Evolutionary conservation across 2,888 invertebrate genomes (phyloP), one percentile per base, ranked within the genome.

Genomic region (Latheticus oryzae): DNA sequence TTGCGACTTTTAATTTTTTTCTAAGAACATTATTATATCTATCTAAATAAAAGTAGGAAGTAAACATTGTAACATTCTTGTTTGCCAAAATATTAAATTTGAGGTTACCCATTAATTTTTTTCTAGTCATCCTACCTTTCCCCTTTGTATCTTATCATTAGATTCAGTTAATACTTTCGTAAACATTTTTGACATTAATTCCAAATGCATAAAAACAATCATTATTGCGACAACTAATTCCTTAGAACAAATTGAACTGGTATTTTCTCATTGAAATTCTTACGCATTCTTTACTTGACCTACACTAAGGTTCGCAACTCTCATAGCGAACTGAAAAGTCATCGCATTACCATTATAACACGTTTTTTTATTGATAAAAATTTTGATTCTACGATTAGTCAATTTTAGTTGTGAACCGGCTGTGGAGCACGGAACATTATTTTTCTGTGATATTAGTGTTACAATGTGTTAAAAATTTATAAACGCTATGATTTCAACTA

Each of bases 381-480:
- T 45, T 45, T 45, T 45, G 45, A 32, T 45, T 30, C 13, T 24
- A 21, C 12, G 21, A 23, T 45, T 15, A 13, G 21, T 43, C 8
- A 26, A n/a, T 9, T 33, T 47, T 15, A 47, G 47, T 47, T 16
- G 47, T 12, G 15, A n/a, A 23, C 21, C 16, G 21, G 13, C 47
- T 13, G 33, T 24, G 47, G 47, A 17, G 11, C 33, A 33, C 35
- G 1, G 16, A 47, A 24, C 24, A 37, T 12, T 45, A 16, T 26
- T 30, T 24, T 8, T 13, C 48, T 48, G 48, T 35, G 48, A 48
- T 48, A 48, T 48, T 45, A 48, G 45, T 45, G 45, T 11, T n/a
- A 21, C 13, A 45, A 32, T 45, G 30, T 45, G 32, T 30, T 40
- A 35, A 37, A 37, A 48, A n/a, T n/a, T n/a, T n/a, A n/a, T n/a